Evolutionary conservation across 2,113 vertebrate genomes (phyloP).

Genomic region (Rhinoptilus africanus): DNA sequence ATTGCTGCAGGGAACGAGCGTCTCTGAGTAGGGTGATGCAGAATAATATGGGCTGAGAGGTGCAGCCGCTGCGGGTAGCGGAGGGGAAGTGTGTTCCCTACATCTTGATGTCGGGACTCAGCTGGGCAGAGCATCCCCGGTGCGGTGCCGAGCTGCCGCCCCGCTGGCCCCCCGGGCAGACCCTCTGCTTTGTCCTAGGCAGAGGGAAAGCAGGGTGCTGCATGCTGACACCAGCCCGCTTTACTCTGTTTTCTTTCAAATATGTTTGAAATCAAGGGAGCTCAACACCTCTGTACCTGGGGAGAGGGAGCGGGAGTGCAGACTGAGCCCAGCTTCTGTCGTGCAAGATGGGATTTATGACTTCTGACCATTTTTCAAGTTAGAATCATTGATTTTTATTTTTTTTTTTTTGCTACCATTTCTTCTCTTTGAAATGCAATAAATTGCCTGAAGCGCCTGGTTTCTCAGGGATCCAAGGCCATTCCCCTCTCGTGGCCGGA

Average conservation of each 20-base stretch:
- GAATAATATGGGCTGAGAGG: neutral
- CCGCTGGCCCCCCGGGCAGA: fast-evolving
- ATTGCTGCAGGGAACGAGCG: neutral
- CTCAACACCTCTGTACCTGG: neutral
- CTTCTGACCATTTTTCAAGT: neutral
- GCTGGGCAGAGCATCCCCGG: neutral
- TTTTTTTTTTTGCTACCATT: neutral
- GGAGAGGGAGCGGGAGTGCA: neutral
- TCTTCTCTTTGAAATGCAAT: neutral
- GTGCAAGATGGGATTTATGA: neutral
- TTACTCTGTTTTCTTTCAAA: neutral
- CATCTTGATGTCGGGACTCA: neutral
- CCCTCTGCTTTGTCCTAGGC: neutral
- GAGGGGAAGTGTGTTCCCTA: neutral
- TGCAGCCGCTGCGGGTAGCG: neutral
- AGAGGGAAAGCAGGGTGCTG: neutral
- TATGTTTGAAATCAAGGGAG: neutral
- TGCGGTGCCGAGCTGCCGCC: neutral
- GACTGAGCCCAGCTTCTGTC: neutral
- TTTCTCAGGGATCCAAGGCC: neutral
- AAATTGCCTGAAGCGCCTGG: neutral
- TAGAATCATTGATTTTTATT: neutral
- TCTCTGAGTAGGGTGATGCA: neutral
- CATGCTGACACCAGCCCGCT: neutral
- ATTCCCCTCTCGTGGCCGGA: neutral